Evolutionary conservation across 2,888 invertebrate genomes (phyloP).

Genomic region (Abrostola tripartita): DNA sequence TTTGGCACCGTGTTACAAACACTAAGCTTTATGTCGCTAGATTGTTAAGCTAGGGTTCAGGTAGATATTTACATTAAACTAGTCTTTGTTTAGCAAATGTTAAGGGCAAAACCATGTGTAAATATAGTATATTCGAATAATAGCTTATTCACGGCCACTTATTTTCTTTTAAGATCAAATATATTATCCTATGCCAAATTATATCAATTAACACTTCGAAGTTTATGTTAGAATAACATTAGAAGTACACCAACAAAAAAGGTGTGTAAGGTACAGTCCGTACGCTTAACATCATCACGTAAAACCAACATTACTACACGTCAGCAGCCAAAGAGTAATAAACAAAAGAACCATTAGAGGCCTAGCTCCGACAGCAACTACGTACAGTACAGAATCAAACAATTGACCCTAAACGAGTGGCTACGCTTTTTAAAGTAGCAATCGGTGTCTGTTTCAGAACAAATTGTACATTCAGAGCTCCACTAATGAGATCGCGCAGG

Average conservation of each 20-base stretch:
- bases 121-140: too few relatives aligned
- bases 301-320: conserved; percentile 21
- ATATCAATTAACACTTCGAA: too few relatives aligned
- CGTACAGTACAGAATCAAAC: conserved; percentile 53
- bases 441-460: conserved; percentile 85
- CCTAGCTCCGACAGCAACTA: conserved; percentile 22
- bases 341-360: conserved; percentile 52
- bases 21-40: conserved; percentile 11
- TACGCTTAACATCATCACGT: too few relatives aligned
- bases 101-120: too few relatives aligned
- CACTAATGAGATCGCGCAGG: conserved; percentile 83
- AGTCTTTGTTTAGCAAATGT: too few relatives aligned
- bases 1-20: conserved; percentile 34
- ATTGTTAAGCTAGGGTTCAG: conserved; percentile 4
- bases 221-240: neutral
- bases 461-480: conserved; percentile 84
- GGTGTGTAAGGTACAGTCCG: too few relatives aligned
- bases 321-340: conserved; percentile 40
- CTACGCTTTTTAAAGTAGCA: conserved; percentile 80
- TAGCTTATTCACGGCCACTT: too few relatives aligned
- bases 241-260: too few relatives aligned
- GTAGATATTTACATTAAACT: neutral
- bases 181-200: too few relatives aligned
- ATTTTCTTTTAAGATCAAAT: too few relatives aligned
- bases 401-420: conserved; percentile 74